Percentiles rank a stretch among this genome's conserved stretches.
These are phyloP conservation scores for Hydractinia echinata DNA, from an alignment of 30 jellyfish, hydroid and myxozoan genomes.

Conservation along the genomic window DNA sequence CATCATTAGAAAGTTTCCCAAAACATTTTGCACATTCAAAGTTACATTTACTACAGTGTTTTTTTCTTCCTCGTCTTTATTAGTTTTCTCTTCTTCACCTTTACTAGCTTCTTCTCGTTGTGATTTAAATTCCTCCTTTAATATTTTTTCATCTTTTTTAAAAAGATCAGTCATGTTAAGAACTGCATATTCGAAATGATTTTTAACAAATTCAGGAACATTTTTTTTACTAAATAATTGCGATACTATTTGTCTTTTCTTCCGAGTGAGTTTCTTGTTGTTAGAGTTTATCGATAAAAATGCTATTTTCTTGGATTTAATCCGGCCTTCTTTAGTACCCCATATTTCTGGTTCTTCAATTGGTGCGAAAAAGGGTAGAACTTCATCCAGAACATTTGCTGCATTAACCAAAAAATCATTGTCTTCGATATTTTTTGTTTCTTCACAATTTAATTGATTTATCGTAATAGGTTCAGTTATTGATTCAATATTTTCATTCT, in stretches of 20 bases:
- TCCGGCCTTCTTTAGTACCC: background rate
- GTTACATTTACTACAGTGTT: background rate
- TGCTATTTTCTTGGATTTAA: background rate
- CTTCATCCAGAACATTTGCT: background rate
- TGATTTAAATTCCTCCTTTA: background rate
- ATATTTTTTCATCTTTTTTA: background rate
- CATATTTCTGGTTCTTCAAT: background rate
- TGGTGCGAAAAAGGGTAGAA: constrained; percentile 14
- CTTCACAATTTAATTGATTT: too few relatives aligned
- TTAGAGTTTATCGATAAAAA: background rate
- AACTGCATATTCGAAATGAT: background rate
- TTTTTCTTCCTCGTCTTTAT: background rate
- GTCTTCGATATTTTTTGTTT: too few relatives aligned
- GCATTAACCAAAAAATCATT: too few relatives aligned
- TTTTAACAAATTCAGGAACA: background rate
- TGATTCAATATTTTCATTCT: too few relatives aligned
- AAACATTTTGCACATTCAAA: background rate
- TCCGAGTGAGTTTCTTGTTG: background rate
- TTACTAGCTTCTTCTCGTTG: background rate
- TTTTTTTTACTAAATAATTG: background rate
- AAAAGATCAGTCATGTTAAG: background rate
- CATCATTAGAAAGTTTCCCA: background rate
- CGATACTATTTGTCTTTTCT: background rate
- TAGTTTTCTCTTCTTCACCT: background rate
- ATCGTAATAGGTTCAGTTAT: too few relatives aligned